Percentiles rank a stretch among this genome's conserved stretches.
phyloP scores from a whole-genome alignment of 2,888 invertebrate genomes.

The Drosophila austrosaltans region DNA sequence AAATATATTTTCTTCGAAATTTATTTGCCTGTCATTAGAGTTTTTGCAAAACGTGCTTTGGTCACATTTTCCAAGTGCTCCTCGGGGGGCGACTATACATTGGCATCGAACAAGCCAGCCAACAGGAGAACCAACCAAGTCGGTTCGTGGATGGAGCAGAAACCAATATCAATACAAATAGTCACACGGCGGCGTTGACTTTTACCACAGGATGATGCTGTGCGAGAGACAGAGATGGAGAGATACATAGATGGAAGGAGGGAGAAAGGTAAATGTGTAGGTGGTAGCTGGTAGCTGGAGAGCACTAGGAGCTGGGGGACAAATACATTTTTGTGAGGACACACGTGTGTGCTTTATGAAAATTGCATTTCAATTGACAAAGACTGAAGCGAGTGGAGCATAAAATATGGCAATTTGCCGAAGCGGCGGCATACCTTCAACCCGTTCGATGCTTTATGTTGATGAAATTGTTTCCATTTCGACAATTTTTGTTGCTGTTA shows the following conservation, averaged over 20 bases:
- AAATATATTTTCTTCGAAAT: constrained; percentile 81
- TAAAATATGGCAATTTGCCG: constrained; percentile 78
- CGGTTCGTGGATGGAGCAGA: constrained; percentile 5
- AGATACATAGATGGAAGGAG: neutral
- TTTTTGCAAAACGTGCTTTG: constrained; percentile 75
- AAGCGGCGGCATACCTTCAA: constrained; percentile 14
- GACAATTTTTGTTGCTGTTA: constrained; percentile 60
- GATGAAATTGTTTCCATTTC: constrained; percentile 78
- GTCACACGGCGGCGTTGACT: constrained; percentile 56
- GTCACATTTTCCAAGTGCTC: constrained; percentile 73
- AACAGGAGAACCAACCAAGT: constrained; percentile 5
- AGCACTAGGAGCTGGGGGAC: constrained; percentile 4
- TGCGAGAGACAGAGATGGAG: constrained; percentile 15
- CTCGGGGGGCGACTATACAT: constrained; percentile 63
- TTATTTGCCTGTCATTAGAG: constrained; percentile 81
- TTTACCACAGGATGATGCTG: constrained; percentile 46
- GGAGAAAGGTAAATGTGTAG: neutral
- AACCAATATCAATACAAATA: constrained; percentile 43
- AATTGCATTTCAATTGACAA: constrained; percentile 78
- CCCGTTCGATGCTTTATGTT: constrained; percentile 46
- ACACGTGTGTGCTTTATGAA: constrained; percentile 75
- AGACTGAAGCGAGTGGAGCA: constrained; percentile 55
- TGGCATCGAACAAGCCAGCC: constrained; percentile 25
- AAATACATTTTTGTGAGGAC: constrained; percentile 7
- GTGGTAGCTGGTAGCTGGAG: neutral